These are phyloP conservation scores for Pluvialis apricaria DNA, from an alignment of 2,113 vertebrate species.

Conservation along the genomic window DNA sequence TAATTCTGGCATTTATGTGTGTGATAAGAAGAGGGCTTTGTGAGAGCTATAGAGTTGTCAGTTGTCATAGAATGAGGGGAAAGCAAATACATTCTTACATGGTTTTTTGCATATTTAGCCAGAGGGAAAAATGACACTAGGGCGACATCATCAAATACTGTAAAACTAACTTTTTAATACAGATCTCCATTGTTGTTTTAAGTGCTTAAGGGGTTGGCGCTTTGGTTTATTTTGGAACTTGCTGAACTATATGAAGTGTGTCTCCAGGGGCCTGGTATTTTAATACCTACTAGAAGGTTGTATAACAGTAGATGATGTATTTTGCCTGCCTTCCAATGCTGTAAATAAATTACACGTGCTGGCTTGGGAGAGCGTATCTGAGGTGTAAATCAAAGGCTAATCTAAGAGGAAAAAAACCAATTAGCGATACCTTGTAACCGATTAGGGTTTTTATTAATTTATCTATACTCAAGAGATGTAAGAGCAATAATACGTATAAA, in stretches of 20 bases:
- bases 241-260: constrained; percentile 75
- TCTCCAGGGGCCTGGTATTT: constrained; percentile 77
- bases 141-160: constrained; percentile 68
- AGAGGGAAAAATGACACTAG: constrained; percentile 58
- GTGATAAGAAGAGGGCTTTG: not conserved
- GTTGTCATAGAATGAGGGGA: not conserved
- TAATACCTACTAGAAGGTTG: constrained; percentile 78
- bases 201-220: constrained; percentile 69
- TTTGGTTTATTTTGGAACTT: constrained; percentile 81
- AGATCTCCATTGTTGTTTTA: constrained; percentile 76
- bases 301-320: constrained; percentile 80
- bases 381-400: constrained; percentile 72
- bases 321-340: constrained; percentile 73
- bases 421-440: not conserved
- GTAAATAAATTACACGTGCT: constrained; percentile 80
- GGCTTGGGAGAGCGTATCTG: constrained; percentile 54
- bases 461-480: not conserved
- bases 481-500: not conserved
- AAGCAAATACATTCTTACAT: not conserved
- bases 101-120: constrained; percentile 30
- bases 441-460: not conserved
- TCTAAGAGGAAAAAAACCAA: constrained; percentile 15
- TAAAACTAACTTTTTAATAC: constrained; percentile 72
- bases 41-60: not conserved
- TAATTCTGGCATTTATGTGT: not conserved